Percentiles rank a stretch among this genome's conserved stretches.
These are phyloP conservation scores for Sarcophaga rosellei DNA, from an alignment of 2,888 invertebrate species.

Conservation along the genomic window DNA sequence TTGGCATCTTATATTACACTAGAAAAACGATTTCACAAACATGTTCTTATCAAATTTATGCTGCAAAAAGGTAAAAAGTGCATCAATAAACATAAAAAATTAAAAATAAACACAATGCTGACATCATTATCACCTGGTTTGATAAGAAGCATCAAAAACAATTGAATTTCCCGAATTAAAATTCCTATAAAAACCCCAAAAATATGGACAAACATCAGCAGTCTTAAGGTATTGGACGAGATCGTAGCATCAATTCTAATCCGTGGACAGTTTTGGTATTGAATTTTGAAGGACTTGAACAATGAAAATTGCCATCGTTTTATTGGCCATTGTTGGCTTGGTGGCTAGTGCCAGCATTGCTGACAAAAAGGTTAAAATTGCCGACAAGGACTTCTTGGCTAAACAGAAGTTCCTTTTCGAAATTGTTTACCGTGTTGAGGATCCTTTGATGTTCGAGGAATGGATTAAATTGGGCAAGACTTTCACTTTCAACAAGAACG, in stretches of 20 bases:
- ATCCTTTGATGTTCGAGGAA: conserved; percentile 74
- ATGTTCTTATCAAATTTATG: too few species aligned
- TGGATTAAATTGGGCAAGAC: conserved; percentile 78
- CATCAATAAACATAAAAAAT: too few species aligned
- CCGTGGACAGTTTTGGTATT: conserved; percentile 72
- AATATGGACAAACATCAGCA: conserved; percentile 69
- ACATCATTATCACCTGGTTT: too few species aligned
- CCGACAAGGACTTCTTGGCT: conserved; percentile 73
- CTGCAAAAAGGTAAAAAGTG: too few species aligned
- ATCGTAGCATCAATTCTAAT: conserved; percentile 69
- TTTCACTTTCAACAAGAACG: conserved; percentile 80
- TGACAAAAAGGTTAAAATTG: conserved; percentile 71
- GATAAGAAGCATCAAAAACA: too few species aligned
- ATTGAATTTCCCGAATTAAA: background rate
- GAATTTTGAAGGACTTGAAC: conserved; percentile 26
- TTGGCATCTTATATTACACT: too few species aligned
- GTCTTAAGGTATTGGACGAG: conserved; percentile 75
- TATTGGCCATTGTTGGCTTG: conserved; percentile 71
- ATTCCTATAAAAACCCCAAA: conserved; percentile 20
- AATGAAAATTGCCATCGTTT: conserved; percentile 71
- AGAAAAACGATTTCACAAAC: too few species aligned
- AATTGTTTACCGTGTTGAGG: conserved; percentile 71
- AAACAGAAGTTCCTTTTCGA: conserved; percentile 76
- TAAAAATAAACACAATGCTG: too few species aligned
- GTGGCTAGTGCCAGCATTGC: conserved; percentile 60